phyloP scores from a whole-genome alignment of 2,888 invertebrate genomes.

The Ecliptopera silaceata region DNA sequence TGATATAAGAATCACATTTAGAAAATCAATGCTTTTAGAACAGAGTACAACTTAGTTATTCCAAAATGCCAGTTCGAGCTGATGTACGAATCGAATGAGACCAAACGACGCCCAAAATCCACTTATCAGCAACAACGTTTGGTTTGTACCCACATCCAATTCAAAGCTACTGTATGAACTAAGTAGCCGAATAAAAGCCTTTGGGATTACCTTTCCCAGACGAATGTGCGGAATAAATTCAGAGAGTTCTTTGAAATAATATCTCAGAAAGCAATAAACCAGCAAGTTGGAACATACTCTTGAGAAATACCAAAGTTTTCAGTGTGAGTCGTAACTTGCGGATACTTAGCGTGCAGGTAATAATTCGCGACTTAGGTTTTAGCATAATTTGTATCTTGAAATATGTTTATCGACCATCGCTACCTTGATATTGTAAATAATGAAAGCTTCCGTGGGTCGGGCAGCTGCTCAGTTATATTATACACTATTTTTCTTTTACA shows the following conservation, averaged over 20 bases:
- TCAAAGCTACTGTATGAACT: slow-evolving; percentile 62
- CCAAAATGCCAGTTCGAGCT: background rate
- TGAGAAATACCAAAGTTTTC: slow-evolving; percentile 75
- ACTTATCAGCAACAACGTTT: slow-evolving; percentile 31
- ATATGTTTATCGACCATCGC: slow-evolving; percentile 31
- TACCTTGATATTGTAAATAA: slow-evolving; percentile 16
- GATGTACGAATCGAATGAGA: slow-evolving; percentile 8
- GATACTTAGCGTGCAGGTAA: slow-evolving; percentile 57
- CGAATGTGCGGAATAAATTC: slow-evolving; percentile 74
- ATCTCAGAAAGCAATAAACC: slow-evolving; percentile 78
- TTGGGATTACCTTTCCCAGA: slow-evolving; percentile 70
- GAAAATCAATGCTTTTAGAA: background rate
- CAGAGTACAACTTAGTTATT: background rate
- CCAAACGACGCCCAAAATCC: slow-evolving; percentile 15
- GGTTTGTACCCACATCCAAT: slow-evolving; percentile 49
- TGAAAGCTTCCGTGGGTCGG: slow-evolving; percentile 6
- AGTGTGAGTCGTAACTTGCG: slow-evolving; percentile 60
- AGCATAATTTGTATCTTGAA: slow-evolving; percentile 41
- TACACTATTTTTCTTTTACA: slow-evolving; percentile 6
- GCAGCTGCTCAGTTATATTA: slow-evolving; percentile 2
- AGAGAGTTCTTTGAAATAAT: slow-evolving; percentile 78
- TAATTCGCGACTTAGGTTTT: slow-evolving; percentile 55
- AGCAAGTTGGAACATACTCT: slow-evolving; percentile 75
- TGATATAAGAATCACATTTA: background rate
- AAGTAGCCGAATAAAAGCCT: slow-evolving; percentile 72